phyloP scores from a whole-genome alignment of 2,888 invertebrate genomes.

The Dysmachus trigonus region DNA sequence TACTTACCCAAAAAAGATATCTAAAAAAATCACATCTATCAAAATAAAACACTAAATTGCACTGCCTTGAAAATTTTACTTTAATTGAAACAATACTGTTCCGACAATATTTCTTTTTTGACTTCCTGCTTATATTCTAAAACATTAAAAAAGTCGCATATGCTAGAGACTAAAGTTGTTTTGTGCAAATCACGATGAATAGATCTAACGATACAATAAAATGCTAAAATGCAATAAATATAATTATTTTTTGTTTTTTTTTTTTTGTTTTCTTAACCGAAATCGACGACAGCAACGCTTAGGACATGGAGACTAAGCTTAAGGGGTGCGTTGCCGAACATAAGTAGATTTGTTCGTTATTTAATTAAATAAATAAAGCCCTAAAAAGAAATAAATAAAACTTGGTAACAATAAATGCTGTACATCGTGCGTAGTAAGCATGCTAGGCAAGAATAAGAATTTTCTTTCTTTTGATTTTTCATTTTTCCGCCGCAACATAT shows the following conservation, averaged over 20 bases:
- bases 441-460: conserved; percentile 1
- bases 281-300: background rate
- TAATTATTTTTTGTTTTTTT: background rate
- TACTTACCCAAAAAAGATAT: too few relatives aligned
- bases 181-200: conserved; percentile 10
- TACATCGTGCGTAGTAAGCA: conserved; percentile 35
- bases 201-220: background rate
- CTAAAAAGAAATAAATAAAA: conserved; percentile 20
- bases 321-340: background rate
- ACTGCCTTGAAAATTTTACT: background rate
- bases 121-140: background rate
- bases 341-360: background rate
- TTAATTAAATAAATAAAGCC: background rate
- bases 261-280: background rate
- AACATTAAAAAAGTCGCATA: conserved; percentile 6
- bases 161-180: background rate
- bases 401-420: conserved; percentile 22
- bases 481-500: background rate
- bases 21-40: background rate
- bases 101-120: background rate
- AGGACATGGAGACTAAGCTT: background rate
- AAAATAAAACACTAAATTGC: background rate
- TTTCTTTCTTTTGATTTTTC: background rate
- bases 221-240: conserved; percentile 7
- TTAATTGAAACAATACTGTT: background rate